Conservation (phyloP, 2,888 invertebrate species). For the Agrochola lychnidis region DNA sequence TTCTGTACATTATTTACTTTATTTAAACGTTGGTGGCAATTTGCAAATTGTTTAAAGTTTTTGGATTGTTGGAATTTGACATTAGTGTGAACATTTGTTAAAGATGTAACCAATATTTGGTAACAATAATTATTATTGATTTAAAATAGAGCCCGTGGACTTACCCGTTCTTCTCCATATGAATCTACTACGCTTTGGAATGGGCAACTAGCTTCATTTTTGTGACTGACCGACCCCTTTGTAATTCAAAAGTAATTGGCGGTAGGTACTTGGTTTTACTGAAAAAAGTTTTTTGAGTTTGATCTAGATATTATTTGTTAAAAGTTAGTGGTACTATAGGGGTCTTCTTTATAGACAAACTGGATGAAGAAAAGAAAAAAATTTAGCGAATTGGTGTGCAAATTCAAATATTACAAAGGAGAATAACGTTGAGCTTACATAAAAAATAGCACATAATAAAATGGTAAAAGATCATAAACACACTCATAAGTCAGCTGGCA, state of each 20-base stretch:
- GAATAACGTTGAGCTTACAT: neutral
- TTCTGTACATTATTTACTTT: neutral
- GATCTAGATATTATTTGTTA: neutral
- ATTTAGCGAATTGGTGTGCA: too few relatives aligned
- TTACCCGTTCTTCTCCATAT: too few relatives aligned
- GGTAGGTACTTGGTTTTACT: too few relatives aligned
- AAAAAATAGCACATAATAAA: neutral
- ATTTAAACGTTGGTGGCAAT: neutral
- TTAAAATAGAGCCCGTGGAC: too few relatives aligned
- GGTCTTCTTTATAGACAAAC: neutral
- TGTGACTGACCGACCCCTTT: too few relatives aligned
- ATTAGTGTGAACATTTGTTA: neutral
- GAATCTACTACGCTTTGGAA: too few relatives aligned
- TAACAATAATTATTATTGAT: too few relatives aligned
- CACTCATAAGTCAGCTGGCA: constrained; percentile 19
- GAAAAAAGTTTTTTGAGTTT: too few relatives aligned
- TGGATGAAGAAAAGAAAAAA: neutral
- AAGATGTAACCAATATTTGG: neutral
- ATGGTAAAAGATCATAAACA: constrained; percentile 5
- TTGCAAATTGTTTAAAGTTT: too few relatives aligned
- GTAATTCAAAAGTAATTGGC: too few relatives aligned
- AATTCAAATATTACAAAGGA: neutral
- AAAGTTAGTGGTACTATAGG: neutral
- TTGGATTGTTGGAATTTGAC: neutral
- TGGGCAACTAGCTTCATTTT: too few relatives aligned